Evolutionary conservation across 2,113 vertebrate species (phyloP).

Genomic region (Tachycineta bicolor): DNA sequence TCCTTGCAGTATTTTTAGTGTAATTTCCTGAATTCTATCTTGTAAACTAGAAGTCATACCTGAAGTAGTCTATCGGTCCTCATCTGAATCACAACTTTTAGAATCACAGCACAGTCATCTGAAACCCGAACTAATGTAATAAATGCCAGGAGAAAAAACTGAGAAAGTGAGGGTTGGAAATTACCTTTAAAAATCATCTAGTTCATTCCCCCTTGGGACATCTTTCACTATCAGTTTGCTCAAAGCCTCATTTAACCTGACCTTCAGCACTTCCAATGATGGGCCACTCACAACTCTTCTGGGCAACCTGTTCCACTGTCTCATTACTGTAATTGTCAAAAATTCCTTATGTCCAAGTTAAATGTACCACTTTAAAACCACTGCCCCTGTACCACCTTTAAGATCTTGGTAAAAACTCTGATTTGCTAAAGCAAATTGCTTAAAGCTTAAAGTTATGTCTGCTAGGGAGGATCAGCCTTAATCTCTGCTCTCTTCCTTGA

Average conservation of each 20-base stretch:
- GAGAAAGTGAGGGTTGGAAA: background rate
- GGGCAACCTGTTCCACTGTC: background rate
- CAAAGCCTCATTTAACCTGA: background rate
- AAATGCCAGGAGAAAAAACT: background rate
- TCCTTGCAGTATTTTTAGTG: background rate
- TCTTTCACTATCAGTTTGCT: background rate
- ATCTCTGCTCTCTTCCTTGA: background rate
- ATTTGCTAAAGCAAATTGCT: background rate
- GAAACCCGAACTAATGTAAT: background rate
- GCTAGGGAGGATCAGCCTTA: accelerated
- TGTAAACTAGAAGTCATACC: background rate
- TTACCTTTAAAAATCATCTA: background rate
- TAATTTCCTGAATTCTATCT: background rate
- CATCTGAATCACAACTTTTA: background rate
- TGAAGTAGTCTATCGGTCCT: background rate
- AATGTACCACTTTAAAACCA: background rate
- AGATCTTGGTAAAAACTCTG: background rate
- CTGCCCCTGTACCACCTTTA: background rate
- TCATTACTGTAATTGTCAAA: background rate
- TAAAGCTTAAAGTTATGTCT: accelerated
- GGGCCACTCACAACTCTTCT: background rate
- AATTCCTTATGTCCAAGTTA: background rate
- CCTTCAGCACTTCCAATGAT: background rate
- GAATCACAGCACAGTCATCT: background rate
- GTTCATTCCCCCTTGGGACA: background rate